Base-by-base conservation (phyloP, 2,113 vertebrate genomes). In the Eptesicus fuscus region DNA sequence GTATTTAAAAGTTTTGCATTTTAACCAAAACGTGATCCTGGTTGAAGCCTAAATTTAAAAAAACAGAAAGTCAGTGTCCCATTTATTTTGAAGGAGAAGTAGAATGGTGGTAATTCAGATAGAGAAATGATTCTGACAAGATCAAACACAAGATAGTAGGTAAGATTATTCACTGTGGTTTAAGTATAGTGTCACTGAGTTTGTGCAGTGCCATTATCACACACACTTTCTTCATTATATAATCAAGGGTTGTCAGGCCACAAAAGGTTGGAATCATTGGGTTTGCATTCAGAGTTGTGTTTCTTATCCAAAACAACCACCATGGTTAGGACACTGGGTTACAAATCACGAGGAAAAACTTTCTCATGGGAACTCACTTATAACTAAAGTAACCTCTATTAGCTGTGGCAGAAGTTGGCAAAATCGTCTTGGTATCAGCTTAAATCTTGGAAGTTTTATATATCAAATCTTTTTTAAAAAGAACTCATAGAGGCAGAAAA, bases 1-100 rank as follows among this genome's bases (percentile, higher is more conserved):
- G n/a, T 65, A 28, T 85, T 95, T 89, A 83, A 32, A 91, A 51
- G 88, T 76, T 80, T 94, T 82, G 5, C 20, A 83, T 79, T 78
- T 95, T n/a, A 95, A 88, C 11, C 44, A 83, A 94, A 97, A 87
- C 56, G 2, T 77, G 83, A 93, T 70, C 69, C 30, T 71, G n/a
- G 44, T 49, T 8, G 88, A 92, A 95, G 25, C 4, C 30, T 79
- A 94, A 94, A 94, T 76, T 78, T 51, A 94, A 95, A 67, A 7
- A 56, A 49, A 56, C 63, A n/a, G 59, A 78, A 89, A 95, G 42
- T 35, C 13, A 73, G 51, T 13, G 2, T 71, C 42, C 73, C 59
- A 47, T 94, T 91, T 86, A 63, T 65, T 91, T 93, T 56, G 23
- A 5, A 74, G 61, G 47, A 51, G 25, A 86, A 25, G n/a, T 14